Percentiles rank a stretch among this genome's conserved stretches.
Conservation (phyloP, 1,140 invertebrate genomes). For the Zaprionus vittiger region DNA sequence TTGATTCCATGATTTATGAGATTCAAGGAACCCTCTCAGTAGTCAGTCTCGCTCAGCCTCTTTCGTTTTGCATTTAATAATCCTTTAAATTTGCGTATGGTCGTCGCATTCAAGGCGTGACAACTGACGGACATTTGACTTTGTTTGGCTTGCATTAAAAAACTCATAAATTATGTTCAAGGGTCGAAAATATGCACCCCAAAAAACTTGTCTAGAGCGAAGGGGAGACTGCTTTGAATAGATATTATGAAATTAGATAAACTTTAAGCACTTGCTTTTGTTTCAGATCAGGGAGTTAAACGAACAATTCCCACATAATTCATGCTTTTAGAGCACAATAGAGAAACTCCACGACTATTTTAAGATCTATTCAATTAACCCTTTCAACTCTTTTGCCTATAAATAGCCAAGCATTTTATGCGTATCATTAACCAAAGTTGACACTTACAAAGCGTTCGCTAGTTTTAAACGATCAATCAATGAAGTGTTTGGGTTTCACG, state of each 20-base stretch:
- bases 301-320: background rate
- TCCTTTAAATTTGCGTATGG: constrained; percentile 73
- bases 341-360: background rate
- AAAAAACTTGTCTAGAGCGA: background rate
- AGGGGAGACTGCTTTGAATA: background rate
- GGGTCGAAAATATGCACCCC: constrained; percentile 19
- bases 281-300: background rate
- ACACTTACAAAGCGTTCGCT: constrained; percentile 60
- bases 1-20: constrained; percentile 77
- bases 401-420: constrained; percentile 24
- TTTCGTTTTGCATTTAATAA: constrained; percentile 69
- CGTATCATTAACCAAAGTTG: constrained; percentile 46
- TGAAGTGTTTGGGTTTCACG: background rate
- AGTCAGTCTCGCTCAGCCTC: constrained; percentile 20
- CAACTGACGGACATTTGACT: constrained; percentile 66
- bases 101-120: constrained; percentile 33
- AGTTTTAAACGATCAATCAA: constrained; percentile 52
- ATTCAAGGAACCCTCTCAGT: constrained; percentile 38
- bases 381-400: background rate
- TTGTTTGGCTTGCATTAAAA: constrained; percentile 54
- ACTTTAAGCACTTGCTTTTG: background rate
- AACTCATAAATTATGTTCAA: constrained; percentile 48
- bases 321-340: background rate
- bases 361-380: constrained; percentile 9
- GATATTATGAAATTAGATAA: background rate